Evolutionary conservation across 1,140 invertebrate genomes (phyloP).

Genomic region (Trachymyrmex septentrionalis): DNA sequence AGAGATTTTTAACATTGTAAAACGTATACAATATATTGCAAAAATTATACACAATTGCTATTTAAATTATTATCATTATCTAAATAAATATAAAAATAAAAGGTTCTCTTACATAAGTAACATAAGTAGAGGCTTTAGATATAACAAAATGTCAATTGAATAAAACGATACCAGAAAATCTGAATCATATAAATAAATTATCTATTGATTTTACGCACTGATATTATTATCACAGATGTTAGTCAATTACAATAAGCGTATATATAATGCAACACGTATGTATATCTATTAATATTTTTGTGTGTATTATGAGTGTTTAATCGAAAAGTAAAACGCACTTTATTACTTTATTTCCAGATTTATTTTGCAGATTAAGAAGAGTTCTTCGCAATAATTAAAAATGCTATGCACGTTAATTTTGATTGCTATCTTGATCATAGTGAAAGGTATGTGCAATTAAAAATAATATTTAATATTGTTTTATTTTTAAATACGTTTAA

Average conservation of each 20-base stretch:
- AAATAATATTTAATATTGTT: background rate
- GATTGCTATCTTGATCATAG: background rate
- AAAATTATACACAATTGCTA: background rate
- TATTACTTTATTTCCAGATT: background rate
- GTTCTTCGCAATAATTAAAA: background rate
- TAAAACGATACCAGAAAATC: background rate
- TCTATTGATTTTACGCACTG: background rate
- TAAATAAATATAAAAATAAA: background rate
- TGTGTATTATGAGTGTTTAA: no score
- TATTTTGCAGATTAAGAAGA: constrained; percentile 11
- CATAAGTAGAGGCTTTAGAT: background rate
- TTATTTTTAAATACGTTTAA: background rate
- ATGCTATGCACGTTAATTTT: constrained; percentile 14
- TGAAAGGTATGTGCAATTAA: constrained; percentile 16
- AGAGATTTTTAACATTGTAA: background rate
- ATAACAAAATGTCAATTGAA: background rate
- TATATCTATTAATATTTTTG: no score
- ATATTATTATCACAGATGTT: background rate
- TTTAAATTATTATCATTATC: background rate
- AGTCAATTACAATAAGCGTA: background rate
- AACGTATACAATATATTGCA: background rate
- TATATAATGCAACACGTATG: background rate
- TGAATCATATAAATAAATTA: background rate
- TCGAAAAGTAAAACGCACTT: background rate
- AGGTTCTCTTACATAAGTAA: background rate